Conservation (phyloP, 2,888 invertebrate species). For the Alviniconcha strummeri region DNA sequence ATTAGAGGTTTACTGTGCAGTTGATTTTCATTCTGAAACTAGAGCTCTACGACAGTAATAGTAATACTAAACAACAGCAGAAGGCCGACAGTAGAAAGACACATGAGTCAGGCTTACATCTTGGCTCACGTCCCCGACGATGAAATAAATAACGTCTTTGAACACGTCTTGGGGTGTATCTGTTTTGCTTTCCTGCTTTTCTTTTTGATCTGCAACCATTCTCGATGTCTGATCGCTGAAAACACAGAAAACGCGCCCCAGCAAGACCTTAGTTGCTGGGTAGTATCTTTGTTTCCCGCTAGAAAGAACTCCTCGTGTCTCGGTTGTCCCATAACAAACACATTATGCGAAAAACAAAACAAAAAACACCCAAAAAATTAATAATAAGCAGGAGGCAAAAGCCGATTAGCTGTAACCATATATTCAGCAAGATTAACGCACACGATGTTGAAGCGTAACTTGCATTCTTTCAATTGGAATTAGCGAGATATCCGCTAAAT, state of each 20-base stretch:
- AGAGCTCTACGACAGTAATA: too few species aligned
- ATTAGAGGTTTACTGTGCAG: too few species aligned
- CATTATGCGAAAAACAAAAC: not conserved
- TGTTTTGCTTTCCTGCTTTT: conserved; percentile 21
- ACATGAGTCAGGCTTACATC: conserved; percentile 75
- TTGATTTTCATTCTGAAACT: too few species aligned
- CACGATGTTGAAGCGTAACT: too few species aligned
- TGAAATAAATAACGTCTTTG: conserved; percentile 80
- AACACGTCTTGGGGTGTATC: conserved; percentile 77
- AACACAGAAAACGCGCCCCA: conserved; percentile 14
- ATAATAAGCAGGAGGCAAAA: too few species aligned
- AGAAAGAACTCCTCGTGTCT: conserved; percentile 13
- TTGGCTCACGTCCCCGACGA: conserved; percentile 79
- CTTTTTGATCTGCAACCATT: conserved; percentile 27
- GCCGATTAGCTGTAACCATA: too few species aligned
- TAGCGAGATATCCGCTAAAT: too few species aligned
- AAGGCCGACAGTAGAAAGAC: too few species aligned
- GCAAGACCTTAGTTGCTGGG: not conserved
- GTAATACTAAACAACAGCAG: too few species aligned
- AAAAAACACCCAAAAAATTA: not conserved
- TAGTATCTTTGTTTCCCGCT: conserved; percentile 29
- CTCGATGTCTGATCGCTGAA: not conserved
- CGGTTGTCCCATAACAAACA: not conserved
- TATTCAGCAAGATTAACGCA: too few species aligned
- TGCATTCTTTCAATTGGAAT: too few species aligned